Conservation (phyloP, 2,888 invertebrate genomes). For the Platycheirus rosarum region DNA sequence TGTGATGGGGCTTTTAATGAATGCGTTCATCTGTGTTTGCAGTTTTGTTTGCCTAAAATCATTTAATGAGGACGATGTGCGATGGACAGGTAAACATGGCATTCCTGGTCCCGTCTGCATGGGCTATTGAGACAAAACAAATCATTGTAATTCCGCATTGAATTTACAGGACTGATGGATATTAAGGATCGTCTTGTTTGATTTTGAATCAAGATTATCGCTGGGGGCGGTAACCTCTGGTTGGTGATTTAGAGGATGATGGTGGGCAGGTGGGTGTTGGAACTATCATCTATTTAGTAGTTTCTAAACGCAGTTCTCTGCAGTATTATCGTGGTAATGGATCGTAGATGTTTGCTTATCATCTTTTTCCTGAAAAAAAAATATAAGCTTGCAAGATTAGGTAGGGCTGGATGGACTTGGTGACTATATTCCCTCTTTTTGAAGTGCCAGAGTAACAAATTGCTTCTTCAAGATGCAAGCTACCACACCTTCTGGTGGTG, state of each 20-base stretch:
- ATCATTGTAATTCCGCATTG: slow-evolving; percentile 37
- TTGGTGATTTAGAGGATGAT: neutral
- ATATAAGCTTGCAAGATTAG: too few relatives aligned
- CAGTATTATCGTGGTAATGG: too few relatives aligned
- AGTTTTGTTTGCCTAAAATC: slow-evolving; percentile 65
- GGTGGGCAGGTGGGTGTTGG: too few relatives aligned
- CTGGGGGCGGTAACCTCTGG: neutral
- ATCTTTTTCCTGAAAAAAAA: too few relatives aligned
- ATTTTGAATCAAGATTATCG: slow-evolving; percentile 2
- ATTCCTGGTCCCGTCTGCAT: neutral
- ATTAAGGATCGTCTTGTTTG: slow-evolving; percentile 18
- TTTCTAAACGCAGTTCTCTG: too few relatives aligned
- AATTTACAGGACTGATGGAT: neutral
- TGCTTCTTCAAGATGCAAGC: too few relatives aligned
- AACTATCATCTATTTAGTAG: too few relatives aligned
- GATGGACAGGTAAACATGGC: slow-evolving; percentile 42
- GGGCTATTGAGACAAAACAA: slow-evolving; percentile 29
- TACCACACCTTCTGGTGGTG: too few relatives aligned
- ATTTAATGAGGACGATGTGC: slow-evolving; percentile 44
- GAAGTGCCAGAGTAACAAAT: too few relatives aligned
- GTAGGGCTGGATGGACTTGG: too few relatives aligned
- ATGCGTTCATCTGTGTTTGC: slow-evolving; percentile 48
- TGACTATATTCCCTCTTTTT: too few relatives aligned
- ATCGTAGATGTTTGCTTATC: too few relatives aligned
- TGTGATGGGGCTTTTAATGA: slow-evolving; percentile 45